These are phyloP conservation scores for Hydriomena furcata DNA, from an alignment of 2,888 invertebrate species.

Conservation along the genomic window DNA sequence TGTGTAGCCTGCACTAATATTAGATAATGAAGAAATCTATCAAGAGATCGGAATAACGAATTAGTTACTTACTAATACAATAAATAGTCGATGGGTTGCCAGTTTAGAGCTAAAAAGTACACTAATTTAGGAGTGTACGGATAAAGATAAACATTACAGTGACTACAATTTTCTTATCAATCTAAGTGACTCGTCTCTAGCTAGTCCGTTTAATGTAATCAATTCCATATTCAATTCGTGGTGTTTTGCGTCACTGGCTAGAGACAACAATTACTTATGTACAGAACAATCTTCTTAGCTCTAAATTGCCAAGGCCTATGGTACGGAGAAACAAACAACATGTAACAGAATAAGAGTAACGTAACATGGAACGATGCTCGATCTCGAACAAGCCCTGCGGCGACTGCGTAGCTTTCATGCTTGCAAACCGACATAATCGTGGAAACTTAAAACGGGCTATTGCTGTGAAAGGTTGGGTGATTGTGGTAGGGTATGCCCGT, in stretches of 20 bases:
- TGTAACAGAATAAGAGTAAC: slow-evolving; percentile 75
- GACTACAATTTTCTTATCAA: slow-evolving; percentile 32
- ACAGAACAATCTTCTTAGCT: slow-evolving; percentile 52
- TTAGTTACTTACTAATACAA: slow-evolving; percentile 74
- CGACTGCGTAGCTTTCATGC: slow-evolving; percentile 73
- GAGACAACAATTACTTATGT: slow-evolving; percentile 33
- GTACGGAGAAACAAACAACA: slow-evolving; percentile 74
- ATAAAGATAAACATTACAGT: slow-evolving; percentile 32
- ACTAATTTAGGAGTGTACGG: slow-evolving; percentile 28
- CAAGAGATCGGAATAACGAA: slow-evolving; percentile 79
- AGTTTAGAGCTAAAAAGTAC: slow-evolving; percentile 62
- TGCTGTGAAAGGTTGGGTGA: slow-evolving; percentile 62
- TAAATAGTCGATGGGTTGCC: slow-evolving; percentile 57
- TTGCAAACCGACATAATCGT: slow-evolving; percentile 59
- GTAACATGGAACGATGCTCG: slow-evolving; percentile 75
- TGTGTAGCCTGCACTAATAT: slow-evolving; percentile 77
- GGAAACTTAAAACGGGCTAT: slow-evolving; percentile 77
- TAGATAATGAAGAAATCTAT: slow-evolving; percentile 76
- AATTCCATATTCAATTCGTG: slow-evolving; percentile 63
- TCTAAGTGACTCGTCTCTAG: slow-evolving; percentile 29
- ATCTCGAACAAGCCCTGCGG: slow-evolving; percentile 79
- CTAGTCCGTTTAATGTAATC: slow-evolving; percentile 43
- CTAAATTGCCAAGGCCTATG: slow-evolving; percentile 61
- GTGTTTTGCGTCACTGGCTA: slow-evolving; percentile 19
- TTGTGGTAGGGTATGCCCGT: slow-evolving; percentile 45